Evolutionary conservation across 1,140 invertebrate genomes (phyloP).

Genomic region (Pogonognathellus flavescens): DNA sequence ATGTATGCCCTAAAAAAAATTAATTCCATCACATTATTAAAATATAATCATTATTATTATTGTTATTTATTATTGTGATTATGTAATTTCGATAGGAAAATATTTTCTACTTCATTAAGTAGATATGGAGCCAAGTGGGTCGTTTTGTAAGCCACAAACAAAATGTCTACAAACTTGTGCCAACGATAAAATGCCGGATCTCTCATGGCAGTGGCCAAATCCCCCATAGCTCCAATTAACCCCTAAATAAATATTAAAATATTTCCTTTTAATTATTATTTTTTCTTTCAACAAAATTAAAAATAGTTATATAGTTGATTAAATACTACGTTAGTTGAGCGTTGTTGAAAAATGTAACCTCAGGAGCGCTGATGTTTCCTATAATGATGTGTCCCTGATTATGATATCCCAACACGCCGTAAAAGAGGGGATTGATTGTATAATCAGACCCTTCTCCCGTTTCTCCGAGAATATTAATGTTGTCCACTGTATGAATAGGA

Average conservation of each 20-base stretch:
- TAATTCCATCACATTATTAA: no score
- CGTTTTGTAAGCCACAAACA: constrained; percentile 71
- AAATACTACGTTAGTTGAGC: constrained; percentile 55
- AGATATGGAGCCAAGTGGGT: constrained; percentile 69
- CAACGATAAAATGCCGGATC: constrained; percentile 71
- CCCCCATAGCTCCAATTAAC: constrained; percentile 76
- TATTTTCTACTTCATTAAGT: constrained; percentile 69
- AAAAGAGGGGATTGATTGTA: neutral
- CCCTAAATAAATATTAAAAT: neutral
- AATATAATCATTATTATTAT: no score
- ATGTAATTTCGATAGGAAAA: no score
- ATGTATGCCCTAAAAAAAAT: neutral
- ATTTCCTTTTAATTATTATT: neutral
- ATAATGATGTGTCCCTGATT: neutral
- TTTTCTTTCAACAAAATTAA: neutral
- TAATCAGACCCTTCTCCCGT: neutral
- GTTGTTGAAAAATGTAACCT: neutral
- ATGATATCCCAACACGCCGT: neutral
- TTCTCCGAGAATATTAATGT: constrained; percentile 4
- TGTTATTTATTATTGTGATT: no score
- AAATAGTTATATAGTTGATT: no score
- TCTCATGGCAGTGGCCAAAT: constrained; percentile 80
- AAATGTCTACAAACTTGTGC: constrained; percentile 70
- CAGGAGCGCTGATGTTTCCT: neutral
- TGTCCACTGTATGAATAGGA: neutral